Conservation (phyloP, 2,797 vertebrate genomes). For the Austrolebias charrua region DNA sequence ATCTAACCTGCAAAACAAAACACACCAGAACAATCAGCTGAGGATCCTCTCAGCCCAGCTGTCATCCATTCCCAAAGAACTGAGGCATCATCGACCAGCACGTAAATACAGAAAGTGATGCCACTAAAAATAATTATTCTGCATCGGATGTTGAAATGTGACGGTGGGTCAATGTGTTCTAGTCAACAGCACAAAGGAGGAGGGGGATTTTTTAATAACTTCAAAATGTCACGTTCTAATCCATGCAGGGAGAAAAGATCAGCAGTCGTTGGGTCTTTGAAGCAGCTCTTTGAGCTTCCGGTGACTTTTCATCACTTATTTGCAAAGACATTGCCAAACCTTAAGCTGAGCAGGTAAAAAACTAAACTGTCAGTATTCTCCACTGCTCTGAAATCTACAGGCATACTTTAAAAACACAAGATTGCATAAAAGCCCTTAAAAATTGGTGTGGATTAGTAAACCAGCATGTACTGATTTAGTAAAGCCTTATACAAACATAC, state of each 20-base stretch:
- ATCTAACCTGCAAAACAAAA: conserved; percentile 79
- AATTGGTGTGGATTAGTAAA: not conserved
- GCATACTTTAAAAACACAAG: not conserved
- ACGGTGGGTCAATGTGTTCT: conserved; percentile 28
- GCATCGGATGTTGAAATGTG: conserved; percentile 38
- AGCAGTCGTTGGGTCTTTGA: conserved; percentile 26
- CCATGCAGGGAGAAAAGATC: conserved; percentile 13
- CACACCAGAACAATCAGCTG: conserved; percentile 27
- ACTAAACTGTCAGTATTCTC: conserved; percentile 12
- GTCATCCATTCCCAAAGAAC: conserved; percentile 17
- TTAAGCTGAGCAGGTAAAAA: too few relatives aligned
- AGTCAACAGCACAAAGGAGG: conserved; percentile 30
- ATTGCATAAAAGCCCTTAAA: not conserved
- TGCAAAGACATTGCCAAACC: conserved; percentile 15
- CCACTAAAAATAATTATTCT: conserved; percentile 32
- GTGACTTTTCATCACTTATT: conserved; percentile 20
- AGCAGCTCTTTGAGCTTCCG: not conserved
- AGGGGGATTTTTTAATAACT: conserved; percentile 46
- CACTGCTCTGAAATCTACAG: not conserved
- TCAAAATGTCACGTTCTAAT: conserved; percentile 60
- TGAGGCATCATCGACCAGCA: conserved; percentile 32
- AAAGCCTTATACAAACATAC: conserved; percentile 7
- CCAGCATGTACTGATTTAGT: not conserved
- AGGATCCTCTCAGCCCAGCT: conserved; percentile 27
- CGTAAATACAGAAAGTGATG: conserved; percentile 36